These are phyloP conservation scores for Bos taurus DNA, from an alignment of 2,113 vertebrate genomes.

Conservation along the genomic window ARS-UCD2.0 NC_037352.1:781501-782000, in stretches of 20 bases:
- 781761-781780: neutral
- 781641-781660: neutral
- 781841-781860: fast-evolving
- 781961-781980: neutral
- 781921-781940: neutral
- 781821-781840: neutral
- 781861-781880: neutral
- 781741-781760: neutral
- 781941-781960: neutral
- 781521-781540: neutral
- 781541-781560: neutral
- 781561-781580: neutral
- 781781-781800: neutral
- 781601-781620: neutral
- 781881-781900: neutral
- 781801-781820: fast-evolving
- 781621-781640: fast-evolving
- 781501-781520: neutral
- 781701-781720: neutral
- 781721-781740: neutral
- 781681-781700: neutral
- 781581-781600: neutral
- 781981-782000: neutral
- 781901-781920: neutral
- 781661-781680: neutral